phyloP scores from a whole-genome alignment of 2,113 vertebrate species.

The Cyrtonyx montezumae region DNA sequence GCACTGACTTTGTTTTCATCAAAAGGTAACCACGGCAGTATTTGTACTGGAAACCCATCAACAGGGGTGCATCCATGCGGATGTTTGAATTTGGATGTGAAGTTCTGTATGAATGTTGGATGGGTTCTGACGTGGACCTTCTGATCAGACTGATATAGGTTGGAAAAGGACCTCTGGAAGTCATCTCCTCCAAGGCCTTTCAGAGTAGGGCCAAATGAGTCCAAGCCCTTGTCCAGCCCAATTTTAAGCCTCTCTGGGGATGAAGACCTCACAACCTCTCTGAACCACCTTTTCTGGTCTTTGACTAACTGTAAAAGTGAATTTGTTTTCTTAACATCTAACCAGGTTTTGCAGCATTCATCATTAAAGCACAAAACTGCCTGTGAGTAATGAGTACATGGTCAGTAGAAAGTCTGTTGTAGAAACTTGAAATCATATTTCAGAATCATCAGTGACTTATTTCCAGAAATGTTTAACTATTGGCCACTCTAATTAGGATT shows the following conservation, averaged over 20 bases:
- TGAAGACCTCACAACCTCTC: background rate
- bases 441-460: background rate
- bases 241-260: background rate
- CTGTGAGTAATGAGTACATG: background rate
- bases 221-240: background rate
- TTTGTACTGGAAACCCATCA: conserved; percentile 49
- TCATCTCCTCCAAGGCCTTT: background rate
- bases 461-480: background rate
- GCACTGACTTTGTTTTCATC: background rate
- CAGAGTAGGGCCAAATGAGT: background rate
- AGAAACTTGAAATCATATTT: background rate
- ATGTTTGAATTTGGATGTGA: background rate
- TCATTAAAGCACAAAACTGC: background rate
- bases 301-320: background rate
- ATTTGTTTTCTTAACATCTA: background rate
- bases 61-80: background rate
- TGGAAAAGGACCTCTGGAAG: background rate
- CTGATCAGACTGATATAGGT: background rate
- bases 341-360: background rate
- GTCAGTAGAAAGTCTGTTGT: background rate
- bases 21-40: conserved; percentile 13
- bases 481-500: background rate
- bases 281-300: background rate
- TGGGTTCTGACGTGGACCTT: background rate
- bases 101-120: background rate